Base-by-base conservation (phyloP, 2,113 vertebrate genomes). In the Irena cyanogastra region DNA sequence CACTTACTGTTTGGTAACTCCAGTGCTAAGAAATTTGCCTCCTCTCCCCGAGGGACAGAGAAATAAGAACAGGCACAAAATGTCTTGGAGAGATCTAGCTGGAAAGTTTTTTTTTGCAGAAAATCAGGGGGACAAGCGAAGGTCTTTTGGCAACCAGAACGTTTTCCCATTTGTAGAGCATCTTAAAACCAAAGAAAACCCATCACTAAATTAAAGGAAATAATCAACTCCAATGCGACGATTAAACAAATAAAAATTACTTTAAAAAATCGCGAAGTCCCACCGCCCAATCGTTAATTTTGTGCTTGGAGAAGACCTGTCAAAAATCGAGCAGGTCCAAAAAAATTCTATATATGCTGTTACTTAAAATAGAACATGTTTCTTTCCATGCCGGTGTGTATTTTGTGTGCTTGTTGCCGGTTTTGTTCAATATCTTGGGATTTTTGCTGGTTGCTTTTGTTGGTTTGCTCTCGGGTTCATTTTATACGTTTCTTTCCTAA, bases 91-190 rank as follows among this genome's bases (percentile, higher is more conserved):
- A 74, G 39, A 91, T 76, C 28, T 21, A 84, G 70, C 65, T 80
- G 87, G 72, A 97, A 98, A 98, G 97, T 96, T 97, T 95, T 64
- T 92, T 64, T 92, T 72, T 72, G 68, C 92, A 87, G 96, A 97
- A 96, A 96, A 96, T 95, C 50, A 59, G 61, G 71, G 76, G 88
- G 52, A 89, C 72, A 59, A 93, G 69, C 5, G 9, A 66, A 47
- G 77, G 89, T 64, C 83, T 95, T 97, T 93, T 92, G 81, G 91
- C 96, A 97, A 85, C 97, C 97, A 89, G 47, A 49, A 88, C 60
- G 60, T 91, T 96, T 86, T 81, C 64, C 56, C 44, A 21, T 80
- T 95, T 93, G 88, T 94, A 87, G 90, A 70, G 30, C 70, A 93
- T 61, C 52, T 39, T 57, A 68, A 70, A 87, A 42, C 5, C 37